phyloP scores from a whole-genome alignment of 2,113 vertebrate species.

The Pelecanoides urinatrix region DNA sequence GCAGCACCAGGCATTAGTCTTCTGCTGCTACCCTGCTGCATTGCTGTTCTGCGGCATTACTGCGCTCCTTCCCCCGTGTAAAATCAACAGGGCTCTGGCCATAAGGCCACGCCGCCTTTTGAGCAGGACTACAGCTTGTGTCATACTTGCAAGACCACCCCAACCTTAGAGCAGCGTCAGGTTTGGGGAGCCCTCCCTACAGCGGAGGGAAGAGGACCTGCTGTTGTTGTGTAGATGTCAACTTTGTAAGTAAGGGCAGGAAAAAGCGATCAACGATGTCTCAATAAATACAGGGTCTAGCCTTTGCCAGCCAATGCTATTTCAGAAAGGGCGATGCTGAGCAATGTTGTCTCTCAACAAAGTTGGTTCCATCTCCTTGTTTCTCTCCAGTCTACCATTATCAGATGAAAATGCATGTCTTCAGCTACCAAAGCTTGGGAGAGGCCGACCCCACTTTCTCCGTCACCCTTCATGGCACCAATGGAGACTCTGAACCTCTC shows the following conservation, averaged over 20 bases:
- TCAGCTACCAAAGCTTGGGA: conserved; percentile 80
- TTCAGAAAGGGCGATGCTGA: neutral
- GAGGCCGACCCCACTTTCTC: conserved; percentile 82
- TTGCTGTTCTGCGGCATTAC: neutral
- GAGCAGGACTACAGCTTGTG: neutral
- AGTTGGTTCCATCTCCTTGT: neutral
- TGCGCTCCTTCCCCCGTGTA: neutral
- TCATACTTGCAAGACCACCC: neutral
- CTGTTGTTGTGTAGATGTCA: neutral
- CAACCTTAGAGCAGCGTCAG: neutral
- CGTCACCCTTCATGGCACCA: conserved; percentile 83
- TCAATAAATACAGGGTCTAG: neutral
- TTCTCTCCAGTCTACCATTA: conserved; percentile 89
- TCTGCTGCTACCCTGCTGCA: accelerated
- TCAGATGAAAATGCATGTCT: conserved; percentile 97
- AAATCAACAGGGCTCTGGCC: neutral
- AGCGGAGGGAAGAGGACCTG: neutral
- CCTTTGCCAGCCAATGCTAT: neutral
- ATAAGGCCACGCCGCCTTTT: neutral
- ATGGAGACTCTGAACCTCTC: conserved; percentile 76
- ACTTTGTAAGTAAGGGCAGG: neutral
- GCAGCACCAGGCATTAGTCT: accelerated
- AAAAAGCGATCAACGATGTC: neutral
- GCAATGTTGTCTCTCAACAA: neutral
- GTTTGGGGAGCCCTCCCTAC: neutral